These are phyloP conservation scores for Turnix velox DNA, from an alignment of 2,113 vertebrate species.

Conservation along the genomic window DNA sequence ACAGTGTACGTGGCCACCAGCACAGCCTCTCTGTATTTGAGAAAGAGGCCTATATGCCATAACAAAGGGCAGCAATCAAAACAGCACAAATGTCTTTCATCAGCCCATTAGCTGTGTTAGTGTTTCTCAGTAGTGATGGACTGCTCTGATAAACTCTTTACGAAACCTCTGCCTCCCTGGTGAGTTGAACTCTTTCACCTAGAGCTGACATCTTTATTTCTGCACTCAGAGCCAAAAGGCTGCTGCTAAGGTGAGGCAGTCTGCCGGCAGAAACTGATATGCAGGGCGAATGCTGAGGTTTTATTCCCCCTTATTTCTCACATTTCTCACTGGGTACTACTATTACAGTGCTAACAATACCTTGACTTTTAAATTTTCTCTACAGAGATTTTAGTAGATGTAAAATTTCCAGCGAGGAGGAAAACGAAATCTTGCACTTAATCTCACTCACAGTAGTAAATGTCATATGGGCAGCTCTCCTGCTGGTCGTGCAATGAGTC, in stretches of 20 bases:
- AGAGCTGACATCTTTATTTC: background rate
- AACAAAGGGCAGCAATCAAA: background rate
- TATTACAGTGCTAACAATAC: background rate
- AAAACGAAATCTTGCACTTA: background rate
- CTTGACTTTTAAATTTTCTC: background rate
- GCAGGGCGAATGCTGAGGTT: background rate
- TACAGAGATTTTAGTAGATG: background rate
- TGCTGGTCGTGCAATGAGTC: background rate
- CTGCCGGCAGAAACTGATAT: background rate
- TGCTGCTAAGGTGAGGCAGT: background rate
- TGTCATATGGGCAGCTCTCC: background rate
- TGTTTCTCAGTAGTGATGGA: background rate
- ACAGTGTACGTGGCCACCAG: background rate
- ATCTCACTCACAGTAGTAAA: background rate
- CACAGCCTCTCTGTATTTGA: background rate
- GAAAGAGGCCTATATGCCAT: background rate
- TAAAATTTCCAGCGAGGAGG: background rate
- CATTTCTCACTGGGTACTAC: background rate
- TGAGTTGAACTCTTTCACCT: background rate
- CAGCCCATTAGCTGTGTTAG: background rate
- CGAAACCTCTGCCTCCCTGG: background rate
- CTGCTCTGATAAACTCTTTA: background rate
- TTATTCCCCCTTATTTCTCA: background rate
- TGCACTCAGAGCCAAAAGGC: background rate
- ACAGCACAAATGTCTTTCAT: background rate